Conservation (phyloP, 2,797 vertebrate species). For the Anableps anableps region DNA sequence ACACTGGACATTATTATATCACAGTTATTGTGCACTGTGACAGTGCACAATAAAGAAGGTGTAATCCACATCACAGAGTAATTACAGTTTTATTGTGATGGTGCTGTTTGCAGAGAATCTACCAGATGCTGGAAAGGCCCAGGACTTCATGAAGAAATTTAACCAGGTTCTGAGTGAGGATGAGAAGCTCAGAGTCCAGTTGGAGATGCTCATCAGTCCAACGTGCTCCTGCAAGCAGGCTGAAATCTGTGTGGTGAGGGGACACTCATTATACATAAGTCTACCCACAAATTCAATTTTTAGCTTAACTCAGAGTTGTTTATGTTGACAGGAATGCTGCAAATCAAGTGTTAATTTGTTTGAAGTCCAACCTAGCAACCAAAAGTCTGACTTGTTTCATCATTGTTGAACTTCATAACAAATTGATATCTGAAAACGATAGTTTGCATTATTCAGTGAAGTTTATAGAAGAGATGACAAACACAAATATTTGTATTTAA, state of each 20-base stretch:
- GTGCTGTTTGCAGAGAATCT: conserved; percentile 87
- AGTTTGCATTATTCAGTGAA: not conserved
- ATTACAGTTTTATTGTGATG: not conserved
- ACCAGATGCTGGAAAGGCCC: conserved; percentile 96
- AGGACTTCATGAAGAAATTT: conserved; percentile 99
- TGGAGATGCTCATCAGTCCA: conserved; percentile 95
- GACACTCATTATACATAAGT: not conserved
- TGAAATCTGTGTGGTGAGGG: conserved; percentile 96
- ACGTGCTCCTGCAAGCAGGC: conserved; percentile 99
- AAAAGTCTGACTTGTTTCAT: not conserved
- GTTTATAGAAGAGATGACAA: not conserved
- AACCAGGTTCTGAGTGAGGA: conserved; percentile 98
- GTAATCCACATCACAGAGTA: not conserved
- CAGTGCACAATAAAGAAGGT: not conserved
- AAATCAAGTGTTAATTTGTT: not conserved
- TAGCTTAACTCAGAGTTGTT: not conserved
- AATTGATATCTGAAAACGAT: not conserved
- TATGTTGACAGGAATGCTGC: not conserved
- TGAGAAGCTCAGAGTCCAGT: conserved; percentile 92
- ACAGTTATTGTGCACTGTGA: not conserved
- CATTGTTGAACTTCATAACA: not conserved
- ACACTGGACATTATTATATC: not conserved
- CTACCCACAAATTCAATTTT: not conserved
- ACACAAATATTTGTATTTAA: not conserved
- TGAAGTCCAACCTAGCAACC: not conserved